These are phyloP conservation scores for Branchellion lobata DNA, from an alignment of 2,888 invertebrate genomes.

Conservation along the genomic window DNA sequence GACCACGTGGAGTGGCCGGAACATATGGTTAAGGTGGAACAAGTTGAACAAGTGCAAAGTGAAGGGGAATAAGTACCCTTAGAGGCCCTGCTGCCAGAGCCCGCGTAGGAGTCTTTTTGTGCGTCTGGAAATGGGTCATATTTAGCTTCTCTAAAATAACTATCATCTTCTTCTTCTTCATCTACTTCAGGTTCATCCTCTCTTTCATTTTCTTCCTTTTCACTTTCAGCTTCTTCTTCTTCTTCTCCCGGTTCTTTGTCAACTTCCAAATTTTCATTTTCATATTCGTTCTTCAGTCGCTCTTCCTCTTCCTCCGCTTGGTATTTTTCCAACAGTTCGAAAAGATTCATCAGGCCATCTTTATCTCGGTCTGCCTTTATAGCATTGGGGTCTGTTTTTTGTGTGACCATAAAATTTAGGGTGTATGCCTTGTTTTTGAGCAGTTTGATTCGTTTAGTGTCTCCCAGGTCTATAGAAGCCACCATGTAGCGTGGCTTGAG, in stretches of 20 bases:
- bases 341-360: not conserved
- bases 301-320: too few species aligned
- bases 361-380: not conserved
- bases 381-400: not conserved
- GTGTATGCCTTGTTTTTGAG: slow-evolving; percentile 7
- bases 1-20: too few species aligned
- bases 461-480: not conserved
- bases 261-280: too few species aligned
- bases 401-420: not conserved
- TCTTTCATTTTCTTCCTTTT: not conserved
- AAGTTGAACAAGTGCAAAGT: too few species aligned
- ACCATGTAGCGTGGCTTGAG: not conserved
- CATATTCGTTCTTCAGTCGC: too few species aligned
- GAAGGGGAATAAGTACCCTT: too few species aligned
- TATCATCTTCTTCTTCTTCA: slow-evolving; percentile 4
- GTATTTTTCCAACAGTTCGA: not conserved
- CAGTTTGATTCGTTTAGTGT: not conserved
- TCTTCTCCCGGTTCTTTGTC: too few species aligned
- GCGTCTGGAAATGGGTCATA: too few species aligned
- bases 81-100: too few species aligned
- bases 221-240: not conserved
- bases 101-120: too few species aligned
- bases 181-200: not conserved
- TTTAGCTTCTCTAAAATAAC: too few species aligned
- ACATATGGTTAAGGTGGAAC: too few species aligned